Evolutionary conservation across 2,888 invertebrate species (phyloP).

Genomic region (Volucella zonaria): DNA sequence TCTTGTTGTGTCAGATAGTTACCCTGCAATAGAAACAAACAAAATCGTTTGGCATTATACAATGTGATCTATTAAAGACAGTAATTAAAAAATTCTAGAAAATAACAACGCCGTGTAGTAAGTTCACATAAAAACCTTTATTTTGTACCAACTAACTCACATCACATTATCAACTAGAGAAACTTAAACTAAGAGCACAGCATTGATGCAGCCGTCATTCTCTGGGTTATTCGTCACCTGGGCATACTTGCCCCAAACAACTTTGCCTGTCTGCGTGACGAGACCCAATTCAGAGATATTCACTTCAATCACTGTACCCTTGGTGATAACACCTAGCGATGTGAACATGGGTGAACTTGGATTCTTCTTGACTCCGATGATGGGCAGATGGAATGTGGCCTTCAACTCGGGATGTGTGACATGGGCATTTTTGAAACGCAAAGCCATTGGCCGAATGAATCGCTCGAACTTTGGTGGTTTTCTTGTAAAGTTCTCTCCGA

Average conservation of each 20-base stretch:
- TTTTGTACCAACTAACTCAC: constrained; percentile 53
- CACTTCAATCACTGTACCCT: constrained; percentile 98
- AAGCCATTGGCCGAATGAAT: constrained; percentile 98
- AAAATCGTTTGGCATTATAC: neutral
- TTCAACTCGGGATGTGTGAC: constrained; percentile 99
- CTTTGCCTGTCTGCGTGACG: constrained; percentile 99
- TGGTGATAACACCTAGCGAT: constrained; percentile 98
- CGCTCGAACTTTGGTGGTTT: constrained; percentile 99
- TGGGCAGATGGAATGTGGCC: constrained; percentile 98
- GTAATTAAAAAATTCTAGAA: neutral
- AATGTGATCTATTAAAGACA: neutral
- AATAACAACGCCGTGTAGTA: neutral
- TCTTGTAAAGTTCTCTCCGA: constrained; percentile 98
- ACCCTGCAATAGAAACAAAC: constrained; percentile 74
- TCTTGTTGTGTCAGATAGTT: constrained; percentile 79
- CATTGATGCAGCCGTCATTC: constrained; percentile 99
- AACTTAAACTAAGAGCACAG: constrained; percentile 94
- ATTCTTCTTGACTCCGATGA: constrained; percentile 99
- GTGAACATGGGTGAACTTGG: constrained; percentile 99
- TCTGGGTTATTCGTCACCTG: constrained; percentile 99
- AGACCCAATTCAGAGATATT: constrained; percentile 99
- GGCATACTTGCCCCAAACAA: constrained; percentile 99
- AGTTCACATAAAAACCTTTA: constrained; percentile 20
- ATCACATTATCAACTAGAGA: constrained; percentile 31
- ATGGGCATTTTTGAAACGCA: constrained; percentile 98